Conservation (phyloP, 35 echinoderm and acorn worm species). For the Apostichopus japonicus region DNA sequence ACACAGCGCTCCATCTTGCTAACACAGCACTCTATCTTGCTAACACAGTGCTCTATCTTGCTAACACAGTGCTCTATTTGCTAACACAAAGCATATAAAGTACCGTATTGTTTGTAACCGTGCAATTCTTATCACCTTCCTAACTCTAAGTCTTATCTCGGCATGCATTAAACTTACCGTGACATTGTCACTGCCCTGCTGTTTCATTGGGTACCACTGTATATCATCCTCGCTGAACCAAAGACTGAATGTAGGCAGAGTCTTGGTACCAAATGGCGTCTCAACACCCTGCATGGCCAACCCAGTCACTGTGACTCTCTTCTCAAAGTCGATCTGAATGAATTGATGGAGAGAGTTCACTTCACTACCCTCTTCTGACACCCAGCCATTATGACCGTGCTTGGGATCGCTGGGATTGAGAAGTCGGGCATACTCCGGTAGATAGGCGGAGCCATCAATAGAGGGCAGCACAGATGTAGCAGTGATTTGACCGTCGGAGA, state of each 20-base stretch:
- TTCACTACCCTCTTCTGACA: slow-evolving; percentile 47
- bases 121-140: too few relatives aligned
- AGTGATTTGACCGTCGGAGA: background rate
- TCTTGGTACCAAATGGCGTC: slow-evolving; percentile 49
- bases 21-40: too few relatives aligned
- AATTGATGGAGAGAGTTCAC: slow-evolving; percentile 72
- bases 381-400: slow-evolving; percentile 69
- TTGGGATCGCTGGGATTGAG: slow-evolving; percentile 64
- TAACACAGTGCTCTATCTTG: background rate
- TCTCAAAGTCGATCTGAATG: slow-evolving; percentile 72
- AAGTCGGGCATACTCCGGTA: slow-evolving; percentile 65
- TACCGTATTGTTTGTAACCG: too few relatives aligned
- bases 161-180: slow-evolving; percentile 1
- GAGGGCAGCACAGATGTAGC: slow-evolving; percentile 31
- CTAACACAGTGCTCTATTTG: too few relatives aligned
- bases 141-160: too few relatives aligned
- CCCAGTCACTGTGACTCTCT: slow-evolving; percentile 64
- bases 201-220: slow-evolving; percentile 65
- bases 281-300: slow-evolving; percentile 79
- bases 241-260: slow-evolving; percentile 71
- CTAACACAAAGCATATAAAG: too few relatives aligned
- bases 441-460: slow-evolving; percentile 52
- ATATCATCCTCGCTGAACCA: slow-evolving; percentile 77
- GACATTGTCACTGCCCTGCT: slow-evolving; percentile 57
- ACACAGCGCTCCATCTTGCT: too few relatives aligned